Evolutionary conservation across 1,140 invertebrate genomes (phyloP).

Genomic region (Choristoneura fumiferana): DNA sequence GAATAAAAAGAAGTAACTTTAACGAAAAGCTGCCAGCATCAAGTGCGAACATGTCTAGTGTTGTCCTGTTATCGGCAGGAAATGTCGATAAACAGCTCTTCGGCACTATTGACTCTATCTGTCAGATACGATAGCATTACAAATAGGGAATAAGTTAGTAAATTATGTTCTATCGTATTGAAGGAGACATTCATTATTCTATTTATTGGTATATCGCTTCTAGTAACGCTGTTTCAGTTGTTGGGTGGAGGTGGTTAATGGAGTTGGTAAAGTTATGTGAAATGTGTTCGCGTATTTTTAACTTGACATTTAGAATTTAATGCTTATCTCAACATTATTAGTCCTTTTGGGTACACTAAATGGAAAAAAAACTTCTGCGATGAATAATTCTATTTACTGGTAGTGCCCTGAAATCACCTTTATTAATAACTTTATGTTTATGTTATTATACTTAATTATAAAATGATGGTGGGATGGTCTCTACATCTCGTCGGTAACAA

Average conservation of each 20-base stretch:
- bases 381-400: no score
- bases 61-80: constrained; percentile 9
- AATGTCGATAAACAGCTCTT: constrained; percentile 22
- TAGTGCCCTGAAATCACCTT: no score
- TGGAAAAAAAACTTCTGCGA: no score
- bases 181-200: background rate
- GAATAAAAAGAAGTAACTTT: background rate
- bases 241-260: no score
- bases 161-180: background rate
- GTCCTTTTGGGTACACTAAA: no score
- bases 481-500: background rate
- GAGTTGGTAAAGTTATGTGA: no score
- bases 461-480: background rate
- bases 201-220: background rate
- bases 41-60: constrained; percentile 4
- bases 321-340: no score
- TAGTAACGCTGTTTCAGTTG: background rate
- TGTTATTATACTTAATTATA: no score
- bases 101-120: background rate
- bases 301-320: no score
- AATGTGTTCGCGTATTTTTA: no score
- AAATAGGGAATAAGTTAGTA: background rate
- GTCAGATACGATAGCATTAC: background rate
- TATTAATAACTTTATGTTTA: no score
- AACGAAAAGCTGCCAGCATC: no score